Evolutionary conservation across 2,113 vertebrate genomes (phyloP).

Genomic region (Upupa epops): DNA sequence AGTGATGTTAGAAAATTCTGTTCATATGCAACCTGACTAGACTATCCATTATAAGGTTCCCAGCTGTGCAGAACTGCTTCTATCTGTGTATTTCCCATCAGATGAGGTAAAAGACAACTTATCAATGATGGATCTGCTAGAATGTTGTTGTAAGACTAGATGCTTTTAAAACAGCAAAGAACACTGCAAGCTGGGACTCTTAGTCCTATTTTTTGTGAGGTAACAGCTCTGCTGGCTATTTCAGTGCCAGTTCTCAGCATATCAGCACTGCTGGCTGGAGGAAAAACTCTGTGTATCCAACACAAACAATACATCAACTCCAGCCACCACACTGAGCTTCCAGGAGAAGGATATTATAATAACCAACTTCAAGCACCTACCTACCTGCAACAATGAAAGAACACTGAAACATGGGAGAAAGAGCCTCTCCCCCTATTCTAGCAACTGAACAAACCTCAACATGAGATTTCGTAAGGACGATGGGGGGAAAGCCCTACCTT

Average conservation of each 20-base stretch:
- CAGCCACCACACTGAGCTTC: background rate
- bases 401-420: background rate
- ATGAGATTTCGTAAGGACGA: background rate
- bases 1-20: background rate
- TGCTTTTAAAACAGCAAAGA: background rate
- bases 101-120: background rate
- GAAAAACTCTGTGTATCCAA: background rate
- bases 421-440: background rate
- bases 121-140: background rate
- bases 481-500: background rate
- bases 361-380: accelerated
- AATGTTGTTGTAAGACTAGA: background rate
- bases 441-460: background rate
- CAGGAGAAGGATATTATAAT: background rate
- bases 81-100: background rate
- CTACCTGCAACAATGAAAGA: background rate
- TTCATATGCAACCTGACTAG: background rate
- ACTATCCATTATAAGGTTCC: background rate
- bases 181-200: background rate
- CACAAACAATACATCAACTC: background rate
- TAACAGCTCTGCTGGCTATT: background rate
- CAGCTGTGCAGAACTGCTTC: background rate
- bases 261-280: background rate
- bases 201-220: background rate
- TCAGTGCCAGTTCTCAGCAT: background rate